These are phyloP conservation scores for Xestoiulus laeticollis DNA, from an alignment of 2,888 invertebrate genomes.

Conservation along the genomic window DNA sequence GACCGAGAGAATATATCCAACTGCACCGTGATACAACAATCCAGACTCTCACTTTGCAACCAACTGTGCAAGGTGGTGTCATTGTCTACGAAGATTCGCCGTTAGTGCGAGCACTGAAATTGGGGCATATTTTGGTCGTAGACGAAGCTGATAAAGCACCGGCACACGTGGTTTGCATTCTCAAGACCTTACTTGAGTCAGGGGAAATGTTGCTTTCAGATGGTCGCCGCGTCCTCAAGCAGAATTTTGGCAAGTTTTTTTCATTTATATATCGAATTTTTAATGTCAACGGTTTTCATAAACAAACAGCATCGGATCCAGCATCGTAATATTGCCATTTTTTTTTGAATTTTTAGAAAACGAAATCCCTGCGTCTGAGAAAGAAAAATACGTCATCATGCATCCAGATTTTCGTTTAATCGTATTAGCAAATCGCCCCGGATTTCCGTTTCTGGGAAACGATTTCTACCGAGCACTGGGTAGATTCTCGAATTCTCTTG, in stretches of 20 bases:
- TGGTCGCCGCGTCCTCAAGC: slow-evolving; percentile 84
- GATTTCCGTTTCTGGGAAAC: slow-evolving; percentile 97
- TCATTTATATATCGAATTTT: not conserved
- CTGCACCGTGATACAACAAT: slow-evolving; percentile 94
- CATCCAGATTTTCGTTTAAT: slow-evolving; percentile 94
- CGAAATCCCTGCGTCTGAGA: not conserved
- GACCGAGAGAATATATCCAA: slow-evolving; percentile 95
- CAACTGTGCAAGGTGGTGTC: slow-evolving; percentile 87
- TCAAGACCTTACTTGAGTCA: slow-evolving; percentile 94
- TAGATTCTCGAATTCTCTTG: slow-evolving; percentile 63
- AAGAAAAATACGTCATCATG: slow-evolving; percentile 74
- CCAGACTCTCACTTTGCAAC: slow-evolving; percentile 89
- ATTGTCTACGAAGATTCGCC: slow-evolving; percentile 95
- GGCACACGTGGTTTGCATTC: slow-evolving; percentile 93
- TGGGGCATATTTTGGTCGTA: slow-evolving; percentile 89
- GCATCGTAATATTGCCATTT: no score
- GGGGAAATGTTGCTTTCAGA: slow-evolving; percentile 96
- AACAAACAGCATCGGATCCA: no score
- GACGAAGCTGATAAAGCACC: slow-evolving; percentile 99
- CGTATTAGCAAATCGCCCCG: slow-evolving; percentile 94
- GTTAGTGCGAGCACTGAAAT: slow-evolving; percentile 87
- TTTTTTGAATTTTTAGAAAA: not conserved
- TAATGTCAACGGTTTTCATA: no score
- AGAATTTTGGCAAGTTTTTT: slow-evolving; percentile 58
- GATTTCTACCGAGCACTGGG: slow-evolving; percentile 91